Conservation (phyloP, 2,113 vertebrate genomes). For the Melanostigma gelatinosum region DNA sequence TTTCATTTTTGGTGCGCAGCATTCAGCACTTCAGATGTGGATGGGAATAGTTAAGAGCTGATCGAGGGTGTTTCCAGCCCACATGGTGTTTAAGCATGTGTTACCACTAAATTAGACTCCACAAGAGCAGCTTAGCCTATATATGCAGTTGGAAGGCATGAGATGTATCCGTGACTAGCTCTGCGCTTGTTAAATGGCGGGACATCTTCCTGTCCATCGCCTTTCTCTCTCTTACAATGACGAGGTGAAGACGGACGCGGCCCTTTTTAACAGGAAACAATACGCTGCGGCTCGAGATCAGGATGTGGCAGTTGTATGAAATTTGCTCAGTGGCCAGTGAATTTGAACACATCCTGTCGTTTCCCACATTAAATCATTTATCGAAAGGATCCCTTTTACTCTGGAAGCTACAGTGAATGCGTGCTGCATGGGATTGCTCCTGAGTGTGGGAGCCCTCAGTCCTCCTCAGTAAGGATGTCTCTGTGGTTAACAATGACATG, state of each 20-base stretch:
- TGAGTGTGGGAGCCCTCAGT: constrained; percentile 39
- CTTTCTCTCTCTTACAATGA: constrained; percentile 28
- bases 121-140: constrained; percentile 36
- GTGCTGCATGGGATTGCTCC: constrained; percentile 11
- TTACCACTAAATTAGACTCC: constrained; percentile 58
- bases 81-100: constrained; percentile 32
- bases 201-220: constrained; percentile 30
- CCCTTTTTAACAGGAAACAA: constrained; percentile 23
- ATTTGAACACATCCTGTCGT: not conserved
- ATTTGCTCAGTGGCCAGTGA: not conserved
- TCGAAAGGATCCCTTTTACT: constrained; percentile 27
- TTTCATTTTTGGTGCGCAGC: constrained; percentile 24
- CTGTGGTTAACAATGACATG: constrained; percentile 65
- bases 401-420: constrained; percentile 8
- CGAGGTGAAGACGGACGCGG: constrained; percentile 25
- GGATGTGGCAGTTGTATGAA: constrained; percentile 32
- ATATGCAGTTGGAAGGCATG: constrained; percentile 26
- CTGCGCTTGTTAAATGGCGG: constrained; percentile 16
- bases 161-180: constrained; percentile 20
- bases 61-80: constrained; percentile 42
- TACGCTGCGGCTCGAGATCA: constrained; percentile 29
- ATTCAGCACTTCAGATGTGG: constrained; percentile 39
- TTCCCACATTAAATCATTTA: constrained; percentile 23
- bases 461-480: constrained; percentile 57
- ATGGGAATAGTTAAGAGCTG: constrained; percentile 13